phyloP scores from a whole-genome alignment of 2,888 invertebrate genomes.

The Meganola albula region DNA sequence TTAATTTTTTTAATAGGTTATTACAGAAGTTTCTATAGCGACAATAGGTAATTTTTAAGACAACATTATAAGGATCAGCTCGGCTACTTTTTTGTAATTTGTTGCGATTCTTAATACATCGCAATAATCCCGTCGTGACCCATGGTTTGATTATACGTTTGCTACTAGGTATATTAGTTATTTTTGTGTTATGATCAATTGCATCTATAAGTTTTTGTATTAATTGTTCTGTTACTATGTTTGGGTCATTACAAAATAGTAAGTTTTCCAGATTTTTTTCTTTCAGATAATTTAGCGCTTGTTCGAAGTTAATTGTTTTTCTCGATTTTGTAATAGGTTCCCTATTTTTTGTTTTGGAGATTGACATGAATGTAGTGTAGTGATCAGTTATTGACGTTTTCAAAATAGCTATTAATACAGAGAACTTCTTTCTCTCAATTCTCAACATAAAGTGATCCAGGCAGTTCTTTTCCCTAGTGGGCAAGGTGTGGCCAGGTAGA shows the following conservation, averaged over 20 bases:
- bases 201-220: not conserved
- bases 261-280: not conserved
- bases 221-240: not conserved
- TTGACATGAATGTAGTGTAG: not conserved
- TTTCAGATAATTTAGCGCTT: not conserved
- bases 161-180: not conserved
- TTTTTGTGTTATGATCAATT: not conserved
- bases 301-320: not conserved
- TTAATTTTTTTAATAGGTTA: not conserved
- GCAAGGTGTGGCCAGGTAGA: not conserved
- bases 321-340: not conserved
- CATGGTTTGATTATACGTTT: not conserved
- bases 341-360: not conserved
- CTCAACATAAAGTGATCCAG: not conserved
- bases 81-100: not conserved
- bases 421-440: not conserved
- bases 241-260: not conserved
- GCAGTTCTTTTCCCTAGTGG: not conserved
- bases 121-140: not conserved
- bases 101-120: not conserved
- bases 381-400: not conserved
- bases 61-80: not conserved
- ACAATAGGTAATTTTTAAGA: not conserved
- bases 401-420: not conserved
- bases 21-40: not conserved